phyloP scores from a whole-genome alignment of 1,140 invertebrate genomes.

The Lasioglossum baleicum region DNA sequence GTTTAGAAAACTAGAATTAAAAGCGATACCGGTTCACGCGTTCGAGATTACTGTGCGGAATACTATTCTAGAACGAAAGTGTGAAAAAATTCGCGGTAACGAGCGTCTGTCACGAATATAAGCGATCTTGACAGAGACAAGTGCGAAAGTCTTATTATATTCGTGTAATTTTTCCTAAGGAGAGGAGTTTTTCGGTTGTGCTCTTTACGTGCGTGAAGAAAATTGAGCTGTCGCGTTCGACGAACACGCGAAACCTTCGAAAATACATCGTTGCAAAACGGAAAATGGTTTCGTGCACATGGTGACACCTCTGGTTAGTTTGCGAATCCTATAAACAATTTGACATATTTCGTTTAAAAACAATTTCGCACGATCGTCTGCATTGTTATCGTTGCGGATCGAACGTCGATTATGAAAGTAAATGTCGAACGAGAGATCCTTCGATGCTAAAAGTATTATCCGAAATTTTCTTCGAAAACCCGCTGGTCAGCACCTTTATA shows the following conservation, averaged over 20 bases:
- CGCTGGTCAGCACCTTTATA: slow-evolving; percentile 55
- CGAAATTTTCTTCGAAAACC: slow-evolving; percentile 47
- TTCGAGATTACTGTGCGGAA: slow-evolving; percentile 10
- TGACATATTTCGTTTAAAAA: slow-evolving; percentile 17
- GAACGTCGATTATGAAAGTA: neutral
- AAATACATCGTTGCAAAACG: slow-evolving; percentile 25
- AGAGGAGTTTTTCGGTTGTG: slow-evolving; percentile 7
- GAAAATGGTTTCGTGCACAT: slow-evolving; percentile 65
- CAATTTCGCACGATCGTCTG: slow-evolving; percentile 12
- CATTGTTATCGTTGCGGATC: neutral
- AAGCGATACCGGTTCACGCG: slow-evolving; percentile 6
- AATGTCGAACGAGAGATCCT: neutral
- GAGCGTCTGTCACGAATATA: slow-evolving; percentile 54
- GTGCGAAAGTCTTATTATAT: slow-evolving; percentile 25
- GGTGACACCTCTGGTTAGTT: slow-evolving; percentile 68
- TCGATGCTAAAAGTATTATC: slow-evolving; percentile 12
- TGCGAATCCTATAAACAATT: slow-evolving; percentile 53
- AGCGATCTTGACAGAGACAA: slow-evolving; percentile 47
- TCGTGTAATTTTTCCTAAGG: slow-evolving; percentile 4
- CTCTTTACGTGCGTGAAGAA: slow-evolving; percentile 7
- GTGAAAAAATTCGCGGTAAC: slow-evolving; percentile 47
- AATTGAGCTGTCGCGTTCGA: neutral
- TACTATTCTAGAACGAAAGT: slow-evolving; percentile 17
- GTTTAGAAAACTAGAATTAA: slow-evolving; percentile 31
- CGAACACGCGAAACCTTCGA: slow-evolving; percentile 18